A percentile compares a stretch with the other conserved stretches of the same genome.
These are phyloP conservation scores for Nesometra sesokonis DNA, from an alignment of 35 echinoderm and acorn worm genomes.

Conservation along the genomic window DNA sequence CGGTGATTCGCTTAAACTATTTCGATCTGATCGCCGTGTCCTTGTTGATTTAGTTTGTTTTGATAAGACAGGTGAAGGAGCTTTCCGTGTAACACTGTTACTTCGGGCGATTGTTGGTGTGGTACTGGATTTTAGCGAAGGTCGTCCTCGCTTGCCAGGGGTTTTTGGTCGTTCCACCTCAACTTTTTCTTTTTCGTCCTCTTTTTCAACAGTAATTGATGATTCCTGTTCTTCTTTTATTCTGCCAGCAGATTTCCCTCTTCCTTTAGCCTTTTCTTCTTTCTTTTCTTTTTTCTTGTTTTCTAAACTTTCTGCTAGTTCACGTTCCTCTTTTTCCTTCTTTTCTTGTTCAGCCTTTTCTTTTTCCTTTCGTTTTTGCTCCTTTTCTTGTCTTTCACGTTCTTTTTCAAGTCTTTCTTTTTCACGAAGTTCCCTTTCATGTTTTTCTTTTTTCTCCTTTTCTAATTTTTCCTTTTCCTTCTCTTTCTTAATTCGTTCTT, in stretches of 20 bases:
- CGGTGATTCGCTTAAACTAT: conserved; percentile 78
- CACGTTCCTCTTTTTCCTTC: conserved; percentile 60
- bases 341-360: conserved; percentile 34
- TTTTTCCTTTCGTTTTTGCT: conserved; percentile 28
- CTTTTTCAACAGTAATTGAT: conserved; percentile 24
- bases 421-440: conserved; percentile 25
- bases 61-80: conserved; percentile 18
- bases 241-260: not conserved
- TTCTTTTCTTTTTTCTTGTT: conserved; percentile 16
- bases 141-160: conserved; percentile 49
- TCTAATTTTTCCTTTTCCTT: conserved; percentile 11
- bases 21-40: conserved; percentile 75
- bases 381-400: conserved; percentile 27
- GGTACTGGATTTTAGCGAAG: conserved; percentile 20
- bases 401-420: conserved; percentile 22
- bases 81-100: conserved; percentile 18
- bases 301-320: conserved; percentile 32
- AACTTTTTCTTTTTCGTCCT: conserved; percentile 31
- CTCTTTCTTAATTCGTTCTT: not conserved
- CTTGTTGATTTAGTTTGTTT: conserved; percentile 41
- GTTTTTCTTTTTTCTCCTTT: conserved; percentile 33
- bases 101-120: conserved; percentile 14
- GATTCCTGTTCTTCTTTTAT: not conserved
- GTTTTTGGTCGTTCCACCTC: conserved; percentile 40
- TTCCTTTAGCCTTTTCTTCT: conserved; percentile 16